phyloP scores from a whole-genome alignment of 2,797 vertebrate genomes.

The Coranthus polyacanthus region DNA sequence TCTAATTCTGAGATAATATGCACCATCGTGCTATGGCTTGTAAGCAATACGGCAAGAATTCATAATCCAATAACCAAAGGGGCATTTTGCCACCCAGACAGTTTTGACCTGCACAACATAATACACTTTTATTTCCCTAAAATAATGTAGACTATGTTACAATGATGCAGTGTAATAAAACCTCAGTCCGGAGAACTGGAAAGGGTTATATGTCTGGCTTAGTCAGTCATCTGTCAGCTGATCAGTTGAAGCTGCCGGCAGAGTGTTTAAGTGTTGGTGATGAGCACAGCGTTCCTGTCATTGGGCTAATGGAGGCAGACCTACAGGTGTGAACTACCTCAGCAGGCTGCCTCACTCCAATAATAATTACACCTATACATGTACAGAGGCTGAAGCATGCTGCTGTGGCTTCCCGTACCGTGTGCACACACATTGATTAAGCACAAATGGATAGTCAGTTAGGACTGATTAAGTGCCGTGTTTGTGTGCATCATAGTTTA shows the following conservation, averaged over 20 bases:
- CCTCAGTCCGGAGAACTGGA: slow-evolving; percentile 5
- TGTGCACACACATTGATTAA: slow-evolving; percentile 57
- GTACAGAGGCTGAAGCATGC: slow-evolving; percentile 1
- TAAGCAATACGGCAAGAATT: slow-evolving; percentile 5
- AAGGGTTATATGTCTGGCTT: slow-evolving; percentile 3
- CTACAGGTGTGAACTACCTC: slow-evolving; percentile 72
- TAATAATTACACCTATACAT: slow-evolving; percentile 48
- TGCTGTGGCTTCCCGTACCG: slow-evolving; percentile 29
- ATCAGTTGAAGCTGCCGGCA: slow-evolving; percentile 42
- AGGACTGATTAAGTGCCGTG: slow-evolving; percentile 46
- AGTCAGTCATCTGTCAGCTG: slow-evolving; percentile 47
- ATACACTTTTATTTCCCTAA: slow-evolving; percentile 26
- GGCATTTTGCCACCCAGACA: slow-evolving; percentile 30
- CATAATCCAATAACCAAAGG: slow-evolving; percentile 5
- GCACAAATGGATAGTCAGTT: slow-evolving; percentile 51
- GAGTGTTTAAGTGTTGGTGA: slow-evolving; percentile 62
- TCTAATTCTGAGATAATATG: neutral
- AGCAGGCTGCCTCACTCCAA: slow-evolving; percentile 49
- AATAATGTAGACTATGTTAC: slow-evolving; percentile 22
- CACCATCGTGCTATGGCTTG: slow-evolving; percentile 3
- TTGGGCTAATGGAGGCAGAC: slow-evolving; percentile 75
- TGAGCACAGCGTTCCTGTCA: slow-evolving; percentile 69
- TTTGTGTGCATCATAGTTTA: slow-evolving; percentile 42
- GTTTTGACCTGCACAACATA: slow-evolving; percentile 10
- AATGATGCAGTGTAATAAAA: slow-evolving; percentile 22